phyloP scores from a whole-genome alignment of 2,797 vertebrate genomes.

The Neopelma chrysocephalum region DNA sequence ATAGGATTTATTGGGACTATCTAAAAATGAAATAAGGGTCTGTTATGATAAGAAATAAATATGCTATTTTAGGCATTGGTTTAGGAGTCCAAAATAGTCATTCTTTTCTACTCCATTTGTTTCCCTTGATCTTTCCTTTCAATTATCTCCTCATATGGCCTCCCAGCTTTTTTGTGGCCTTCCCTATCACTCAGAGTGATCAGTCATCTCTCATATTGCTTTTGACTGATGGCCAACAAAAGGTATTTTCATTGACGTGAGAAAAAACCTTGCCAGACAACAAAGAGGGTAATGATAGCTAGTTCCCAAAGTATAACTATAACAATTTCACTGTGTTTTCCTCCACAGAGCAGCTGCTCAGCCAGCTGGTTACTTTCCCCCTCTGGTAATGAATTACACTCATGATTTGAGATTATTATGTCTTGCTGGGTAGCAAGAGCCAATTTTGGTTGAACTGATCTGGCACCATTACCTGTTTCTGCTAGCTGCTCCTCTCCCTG shows the following conservation, averaged over 20 bases:
- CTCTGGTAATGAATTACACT: neutral
- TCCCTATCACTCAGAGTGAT: neutral
- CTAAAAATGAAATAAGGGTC: conserved; percentile 2
- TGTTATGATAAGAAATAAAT: conserved; percentile 38
- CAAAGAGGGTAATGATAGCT: neutral
- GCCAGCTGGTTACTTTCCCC: conserved; percentile 1
- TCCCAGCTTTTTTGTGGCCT: neutral
- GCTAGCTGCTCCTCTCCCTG: neutral
- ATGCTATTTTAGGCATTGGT: neutral
- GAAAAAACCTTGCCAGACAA: neutral
- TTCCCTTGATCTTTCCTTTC: conserved; percentile 27
- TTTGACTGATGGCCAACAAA: conserved; percentile 25
- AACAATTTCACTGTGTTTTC: neutral
- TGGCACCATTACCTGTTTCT: neutral
- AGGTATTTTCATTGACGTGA: conserved; percentile 18
- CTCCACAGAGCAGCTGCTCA: neutral
- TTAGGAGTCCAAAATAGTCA: neutral
- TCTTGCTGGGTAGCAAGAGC: neutral
- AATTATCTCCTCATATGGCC: neutral
- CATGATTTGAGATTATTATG: neutral
- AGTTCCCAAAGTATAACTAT: neutral
- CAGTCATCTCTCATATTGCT: conserved; percentile 4
- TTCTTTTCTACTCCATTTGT: conserved; percentile 18
- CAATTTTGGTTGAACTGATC: neutral
- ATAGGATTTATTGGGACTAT: neutral